phyloP scores from a whole-genome alignment of 2,113 vertebrate species.

The Pandion haliaetus region DNA sequence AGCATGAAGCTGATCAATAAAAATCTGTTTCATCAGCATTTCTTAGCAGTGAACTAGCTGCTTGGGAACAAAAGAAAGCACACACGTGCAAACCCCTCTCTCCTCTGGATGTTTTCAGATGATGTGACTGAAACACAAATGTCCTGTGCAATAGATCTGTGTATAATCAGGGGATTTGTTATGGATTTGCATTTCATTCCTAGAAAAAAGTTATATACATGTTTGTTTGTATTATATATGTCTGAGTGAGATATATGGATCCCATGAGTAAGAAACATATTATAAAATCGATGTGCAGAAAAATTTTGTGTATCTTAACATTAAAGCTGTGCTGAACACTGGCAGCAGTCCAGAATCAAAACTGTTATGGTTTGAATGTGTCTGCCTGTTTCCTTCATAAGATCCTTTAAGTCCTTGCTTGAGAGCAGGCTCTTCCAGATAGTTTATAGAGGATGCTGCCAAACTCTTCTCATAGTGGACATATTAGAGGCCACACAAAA shows the following conservation, averaged over 20 bases:
- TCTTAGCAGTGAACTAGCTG: neutral
- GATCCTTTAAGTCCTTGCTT: neutral
- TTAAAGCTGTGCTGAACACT: neutral
- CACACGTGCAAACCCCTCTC: neutral
- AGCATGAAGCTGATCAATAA: neutral
- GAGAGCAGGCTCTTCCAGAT: neutral
- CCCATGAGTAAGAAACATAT: neutral
- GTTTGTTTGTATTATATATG: constrained; percentile 1
- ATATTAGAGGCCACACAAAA: neutral
- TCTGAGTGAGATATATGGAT: neutral
- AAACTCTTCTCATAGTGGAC: neutral
- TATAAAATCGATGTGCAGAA: neutral
- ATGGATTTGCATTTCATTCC: constrained; percentile 33
- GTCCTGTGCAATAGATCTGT: neutral
- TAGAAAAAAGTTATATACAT: neutral
- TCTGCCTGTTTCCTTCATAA: neutral
- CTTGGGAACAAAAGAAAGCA: neutral
- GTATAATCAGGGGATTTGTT: neutral
- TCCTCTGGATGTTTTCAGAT: neutral
- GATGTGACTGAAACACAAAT: neutral
- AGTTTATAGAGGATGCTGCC: neutral
- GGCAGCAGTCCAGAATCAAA: neutral
- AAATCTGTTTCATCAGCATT: neutral
- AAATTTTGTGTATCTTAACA: neutral
- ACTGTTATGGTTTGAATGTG: neutral